Evolutionary conservation across 1,140 invertebrate genomes (phyloP).

Genomic region (Dufourea novaeangliae): DNA sequence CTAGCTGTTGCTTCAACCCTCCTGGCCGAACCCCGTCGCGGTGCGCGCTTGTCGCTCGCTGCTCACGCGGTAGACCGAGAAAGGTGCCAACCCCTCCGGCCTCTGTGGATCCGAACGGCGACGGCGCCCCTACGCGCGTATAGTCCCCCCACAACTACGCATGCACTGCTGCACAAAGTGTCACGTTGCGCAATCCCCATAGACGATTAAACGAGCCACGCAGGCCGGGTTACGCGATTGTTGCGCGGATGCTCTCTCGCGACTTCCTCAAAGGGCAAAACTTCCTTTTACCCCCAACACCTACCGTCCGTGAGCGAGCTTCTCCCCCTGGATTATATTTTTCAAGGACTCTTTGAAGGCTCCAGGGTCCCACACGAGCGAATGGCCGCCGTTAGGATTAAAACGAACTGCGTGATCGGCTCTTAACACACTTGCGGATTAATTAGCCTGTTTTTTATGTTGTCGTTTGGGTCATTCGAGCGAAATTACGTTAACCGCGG

Average conservation of each 20-base stretch:
- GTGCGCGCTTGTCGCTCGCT: slow-evolving; percentile 15
- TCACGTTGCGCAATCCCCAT: slow-evolving; percentile 35
- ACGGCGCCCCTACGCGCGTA: not conserved
- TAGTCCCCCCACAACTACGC: not conserved
- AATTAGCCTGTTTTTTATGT: slow-evolving; percentile 2
- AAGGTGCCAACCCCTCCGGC: too few relatives aligned
- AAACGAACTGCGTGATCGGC: not conserved
- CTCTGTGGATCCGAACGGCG: too few relatives aligned
- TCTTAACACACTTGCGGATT: not conserved
- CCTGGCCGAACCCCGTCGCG: slow-evolving; percentile 36
- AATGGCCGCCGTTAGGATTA: not conserved
- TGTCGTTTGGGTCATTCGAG: too few relatives aligned
- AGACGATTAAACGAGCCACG: slow-evolving; percentile 21
- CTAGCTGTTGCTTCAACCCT: slow-evolving; percentile 58
- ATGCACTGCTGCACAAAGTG: not conserved
- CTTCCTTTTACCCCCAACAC: too few relatives aligned
- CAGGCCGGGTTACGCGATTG: slow-evolving; percentile 15
- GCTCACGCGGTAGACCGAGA: slow-evolving; percentile 32
- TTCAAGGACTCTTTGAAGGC: slow-evolving; percentile 15
- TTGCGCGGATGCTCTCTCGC: not conserved
- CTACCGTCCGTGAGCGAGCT: not conserved
- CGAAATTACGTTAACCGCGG: too few relatives aligned
- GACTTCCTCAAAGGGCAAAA: slow-evolving; percentile 26
- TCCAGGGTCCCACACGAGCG: not conserved
- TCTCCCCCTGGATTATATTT: slow-evolving; percentile 18